phyloP scores from a whole-genome alignment of 2,797 vertebrate species.

The Crenuchus spilurus region DNA sequence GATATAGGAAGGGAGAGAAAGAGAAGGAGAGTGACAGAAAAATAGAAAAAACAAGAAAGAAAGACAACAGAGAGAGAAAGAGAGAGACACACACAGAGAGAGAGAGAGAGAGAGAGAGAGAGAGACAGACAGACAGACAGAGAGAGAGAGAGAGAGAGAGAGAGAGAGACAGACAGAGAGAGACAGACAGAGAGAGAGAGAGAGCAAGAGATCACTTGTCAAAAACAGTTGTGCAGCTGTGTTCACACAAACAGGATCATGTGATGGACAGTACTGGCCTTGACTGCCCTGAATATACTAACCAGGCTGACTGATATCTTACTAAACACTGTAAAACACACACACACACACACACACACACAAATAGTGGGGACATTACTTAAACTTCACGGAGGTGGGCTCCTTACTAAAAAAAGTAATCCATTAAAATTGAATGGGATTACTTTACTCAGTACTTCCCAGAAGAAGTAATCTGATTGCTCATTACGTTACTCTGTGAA shows the following conservation, averaged over 20 bases:
- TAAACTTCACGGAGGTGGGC: too few relatives aligned
- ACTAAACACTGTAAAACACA: background rate
- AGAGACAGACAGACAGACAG: constrained; percentile 12
- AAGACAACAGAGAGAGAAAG: constrained; percentile 9
- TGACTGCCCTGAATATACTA: constrained; percentile 16
- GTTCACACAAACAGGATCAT: constrained; percentile 26
- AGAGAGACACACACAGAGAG: constrained; percentile 7
- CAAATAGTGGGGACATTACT: too few relatives aligned
- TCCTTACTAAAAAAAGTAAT: too few relatives aligned
- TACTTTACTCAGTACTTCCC: too few relatives aligned
- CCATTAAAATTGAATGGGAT: too few relatives aligned
- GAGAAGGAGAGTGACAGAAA: background rate
- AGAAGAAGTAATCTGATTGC: too few relatives aligned
- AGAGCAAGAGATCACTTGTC: constrained; percentile 29
- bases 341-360: background rate
- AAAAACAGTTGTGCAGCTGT: constrained; percentile 27
- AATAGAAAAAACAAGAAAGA: background rate
- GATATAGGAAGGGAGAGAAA: background rate
- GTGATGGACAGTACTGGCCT: constrained; percentile 15
- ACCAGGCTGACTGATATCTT: constrained; percentile 1
- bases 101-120: constrained; percentile 1
- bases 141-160: constrained; percentile 5
- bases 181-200: constrained; percentile 8
- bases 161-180: background rate
- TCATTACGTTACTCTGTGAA: too few relatives aligned